A percentile compares a stretch with the other conserved stretches of the same genome.
Conservation (phyloP, 1,140 invertebrate genomes). For the Calliphora vicina region DNA sequence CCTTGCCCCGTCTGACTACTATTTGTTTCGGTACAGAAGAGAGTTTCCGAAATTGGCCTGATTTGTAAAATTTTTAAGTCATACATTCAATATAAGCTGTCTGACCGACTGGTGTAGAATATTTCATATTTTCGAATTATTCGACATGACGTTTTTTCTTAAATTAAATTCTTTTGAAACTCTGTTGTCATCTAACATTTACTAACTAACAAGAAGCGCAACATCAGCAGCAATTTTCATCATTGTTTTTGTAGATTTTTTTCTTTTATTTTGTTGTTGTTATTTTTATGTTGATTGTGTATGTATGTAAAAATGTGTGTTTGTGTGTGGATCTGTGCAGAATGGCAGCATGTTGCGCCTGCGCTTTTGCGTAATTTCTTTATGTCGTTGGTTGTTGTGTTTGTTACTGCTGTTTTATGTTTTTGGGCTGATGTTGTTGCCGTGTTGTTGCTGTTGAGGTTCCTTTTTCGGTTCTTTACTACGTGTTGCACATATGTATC, state of each 20-base stretch:
- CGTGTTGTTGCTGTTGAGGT: constrained; percentile 2
- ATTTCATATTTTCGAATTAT: too few relatives aligned
- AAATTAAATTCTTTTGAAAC: not conserved
- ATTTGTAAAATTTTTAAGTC: too few relatives aligned
- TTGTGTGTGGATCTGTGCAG: too few relatives aligned
- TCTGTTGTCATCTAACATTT: not conserved
- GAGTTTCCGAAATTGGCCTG: too few relatives aligned
- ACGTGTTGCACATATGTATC: constrained; percentile 17
- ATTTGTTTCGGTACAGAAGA: too few relatives aligned
- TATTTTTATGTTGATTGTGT: not conserved
- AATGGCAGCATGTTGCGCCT: not conserved
- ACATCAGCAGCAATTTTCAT: constrained; percentile 17
- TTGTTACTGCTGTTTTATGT: constrained; percentile 3
- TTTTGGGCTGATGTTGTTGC: not conserved
- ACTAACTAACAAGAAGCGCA: not conserved
- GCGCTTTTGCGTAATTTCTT: constrained; percentile 15
- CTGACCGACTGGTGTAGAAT: too few relatives aligned
- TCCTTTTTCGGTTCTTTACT: constrained; percentile 13
- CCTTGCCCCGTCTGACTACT: too few relatives aligned
- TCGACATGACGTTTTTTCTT: too few relatives aligned
- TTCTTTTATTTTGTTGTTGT: not conserved
- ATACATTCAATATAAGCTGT: too few relatives aligned
- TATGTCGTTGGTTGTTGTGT: constrained; percentile 19
- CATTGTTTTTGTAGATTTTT: not conserved
- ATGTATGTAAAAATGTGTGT: too few relatives aligned